Conservation (phyloP, 2,797 vertebrate species). For the Amblyopsis hoosieri region DNA sequence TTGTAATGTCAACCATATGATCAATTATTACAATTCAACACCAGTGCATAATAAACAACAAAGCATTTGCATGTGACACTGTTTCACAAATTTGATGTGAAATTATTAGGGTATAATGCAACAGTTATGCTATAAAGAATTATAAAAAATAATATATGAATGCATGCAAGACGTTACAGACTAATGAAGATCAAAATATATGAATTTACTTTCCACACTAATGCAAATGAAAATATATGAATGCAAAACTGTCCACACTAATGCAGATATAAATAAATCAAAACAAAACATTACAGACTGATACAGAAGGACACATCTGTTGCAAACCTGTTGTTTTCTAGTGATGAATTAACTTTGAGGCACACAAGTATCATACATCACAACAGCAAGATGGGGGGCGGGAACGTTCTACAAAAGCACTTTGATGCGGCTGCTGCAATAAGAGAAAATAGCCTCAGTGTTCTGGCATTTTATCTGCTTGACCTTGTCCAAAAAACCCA, state of each 20-base stretch:
- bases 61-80: too few relatives aligned
- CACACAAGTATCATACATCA: background rate
- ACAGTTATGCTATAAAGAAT: constrained; percentile 4
- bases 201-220: background rate
- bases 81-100: background rate
- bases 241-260: background rate
- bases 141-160: background rate
- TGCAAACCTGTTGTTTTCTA: background rate
- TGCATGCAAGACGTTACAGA: constrained; percentile 21
- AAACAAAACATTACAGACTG: background rate
- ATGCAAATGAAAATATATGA: background rate
- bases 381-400: constrained; percentile 1
- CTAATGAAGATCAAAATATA: background rate
- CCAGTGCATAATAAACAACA: too few relatives aligned
- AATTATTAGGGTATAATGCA: too few relatives aligned
- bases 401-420: constrained; percentile 9
- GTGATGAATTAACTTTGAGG: background rate
- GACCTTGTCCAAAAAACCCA: constrained; percentile 44
- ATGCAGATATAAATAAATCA: background rate
- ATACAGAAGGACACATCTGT: background rate
- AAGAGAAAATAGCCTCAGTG: constrained; percentile 15
- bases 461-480: constrained; percentile 14
- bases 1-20: background rate
- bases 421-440: constrained; percentile 3
- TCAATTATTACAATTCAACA: background rate